phyloP scores from a whole-genome alignment of 2,797 vertebrate genomes.

The Halcyon leucocephala region DNA sequence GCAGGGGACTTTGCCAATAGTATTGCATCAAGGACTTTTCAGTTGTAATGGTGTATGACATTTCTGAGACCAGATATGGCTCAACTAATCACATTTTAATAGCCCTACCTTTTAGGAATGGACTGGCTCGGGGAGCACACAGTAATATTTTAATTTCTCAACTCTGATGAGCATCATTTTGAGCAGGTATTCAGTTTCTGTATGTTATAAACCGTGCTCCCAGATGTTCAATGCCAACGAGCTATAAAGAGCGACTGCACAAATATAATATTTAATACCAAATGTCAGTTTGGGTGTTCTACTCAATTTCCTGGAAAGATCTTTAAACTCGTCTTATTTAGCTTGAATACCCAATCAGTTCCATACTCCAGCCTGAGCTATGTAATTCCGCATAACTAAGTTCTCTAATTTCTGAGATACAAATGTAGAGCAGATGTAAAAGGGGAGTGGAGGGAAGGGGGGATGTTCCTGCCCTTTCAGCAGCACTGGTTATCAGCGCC shows the following conservation, averaged over 20 bases:
- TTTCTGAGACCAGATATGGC: conserved; percentile 77
- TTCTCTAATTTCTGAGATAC: conserved; percentile 81
- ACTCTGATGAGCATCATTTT: conserved; percentile 78
- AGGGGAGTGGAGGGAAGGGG: conserved; percentile 52
- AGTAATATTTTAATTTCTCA: conserved; percentile 80
- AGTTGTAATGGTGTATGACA: conserved; percentile 81
- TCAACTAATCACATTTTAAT: conserved; percentile 82
- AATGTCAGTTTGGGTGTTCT: conserved; percentile 84
- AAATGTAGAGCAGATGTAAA: conserved; percentile 85
- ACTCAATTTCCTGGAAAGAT: conserved; percentile 86
- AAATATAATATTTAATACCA: conserved; percentile 79
- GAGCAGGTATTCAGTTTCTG: conserved; percentile 81
- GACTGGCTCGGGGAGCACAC: conserved; percentile 45
- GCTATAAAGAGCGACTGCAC: conserved; percentile 59
- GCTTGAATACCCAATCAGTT: conserved; percentile 79
- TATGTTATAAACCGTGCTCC: conserved; percentile 61
- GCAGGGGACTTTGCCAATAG: conserved; percentile 65
- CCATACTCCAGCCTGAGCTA: conserved; percentile 60
- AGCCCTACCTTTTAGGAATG: conserved; percentile 74
- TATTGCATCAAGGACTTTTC: conserved; percentile 69
- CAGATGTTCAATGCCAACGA: conserved; percentile 79
- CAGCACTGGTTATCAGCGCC: conserved; percentile 23
- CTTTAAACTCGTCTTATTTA: conserved; percentile 78
- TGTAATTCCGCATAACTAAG: conserved; percentile 73
- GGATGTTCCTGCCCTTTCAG: conserved; percentile 63